Evolutionary conservation across 2,797 vertebrate species (phyloP), one percentile per base, ranked within the genome.

Genomic region (Microctenopoma lineatum): DNA sequence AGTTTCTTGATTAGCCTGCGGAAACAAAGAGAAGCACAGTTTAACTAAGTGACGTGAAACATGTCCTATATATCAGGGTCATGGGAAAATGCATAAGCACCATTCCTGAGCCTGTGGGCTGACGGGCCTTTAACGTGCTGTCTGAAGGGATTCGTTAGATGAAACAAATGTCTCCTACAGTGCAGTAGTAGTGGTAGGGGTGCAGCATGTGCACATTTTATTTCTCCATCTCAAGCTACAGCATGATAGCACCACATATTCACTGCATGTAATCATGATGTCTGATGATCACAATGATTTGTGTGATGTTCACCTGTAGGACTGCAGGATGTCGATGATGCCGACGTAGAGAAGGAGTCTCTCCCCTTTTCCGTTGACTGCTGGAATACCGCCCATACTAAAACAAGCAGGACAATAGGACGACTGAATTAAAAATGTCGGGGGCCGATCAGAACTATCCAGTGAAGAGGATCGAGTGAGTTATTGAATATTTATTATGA

Each of bases 371-470:
- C 96, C 96, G 0, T 96, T 99, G 75, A 98, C 95, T 0, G 98
- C 98, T 0, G 98, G 98, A 71, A 99, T 99, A 14, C 97, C 98
- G 0, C 98, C 98, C 98, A 99, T 98, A 85, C 98, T 99, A 62
- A 41, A 76, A 69, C 3, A 11, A 71, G 36, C 73, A 46, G 9
- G 26, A 21, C 38, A 56, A 56, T 1, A 11, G 8, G 42, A 50
- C 3, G 42, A 50, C 3, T 12, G 7, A 36, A 58, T 54, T 14
- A 1, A 42, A 41, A 56, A 42, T 42, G 13, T 15, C 16, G 41
- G 15, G n/a, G 16, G 39, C 39, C 11, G 4, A 41, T 13, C 7
- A 32, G 7, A 32, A 32, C 29, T 32, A 7, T 6, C 29, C 29
- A 5, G 29, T 32, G 29, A 32, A 32, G 29, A 32, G 5, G 7